Evolutionary conservation across 2,113 vertebrate species (phyloP).

Genomic region (Regulus satrapa): DNA sequence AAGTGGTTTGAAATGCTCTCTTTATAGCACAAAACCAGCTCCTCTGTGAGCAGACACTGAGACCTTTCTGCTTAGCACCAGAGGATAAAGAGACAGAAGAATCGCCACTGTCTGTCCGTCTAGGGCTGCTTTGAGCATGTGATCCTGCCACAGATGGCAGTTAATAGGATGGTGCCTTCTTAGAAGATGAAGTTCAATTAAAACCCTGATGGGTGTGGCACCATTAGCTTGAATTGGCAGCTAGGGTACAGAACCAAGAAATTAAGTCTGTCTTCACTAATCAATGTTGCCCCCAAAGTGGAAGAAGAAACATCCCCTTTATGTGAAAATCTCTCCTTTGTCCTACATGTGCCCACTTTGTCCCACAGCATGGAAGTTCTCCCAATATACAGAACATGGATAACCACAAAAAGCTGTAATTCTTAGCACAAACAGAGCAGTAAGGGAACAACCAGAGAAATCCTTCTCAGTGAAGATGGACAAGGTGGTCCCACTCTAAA

Average conservation of each 20-base stretch:
- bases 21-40: background rate
- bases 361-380: background rate
- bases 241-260: background rate
- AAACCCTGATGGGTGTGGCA: background rate
- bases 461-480: background rate
- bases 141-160: background rate
- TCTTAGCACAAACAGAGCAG: background rate
- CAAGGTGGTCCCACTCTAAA: background rate
- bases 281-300: background rate
- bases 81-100: background rate
- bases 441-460: background rate
- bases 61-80: background rate
- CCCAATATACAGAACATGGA: background rate
- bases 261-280: background rate
- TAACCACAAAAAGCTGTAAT: background rate
- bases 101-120: accelerated
- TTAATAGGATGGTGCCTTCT: background rate
- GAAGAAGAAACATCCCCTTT: background rate
- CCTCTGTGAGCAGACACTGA: background rate
- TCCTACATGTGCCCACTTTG: background rate
- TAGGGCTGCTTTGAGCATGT: background rate
- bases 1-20: background rate
- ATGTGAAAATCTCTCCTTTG: background rate
- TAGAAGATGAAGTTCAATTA: background rate
- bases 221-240: background rate